Evolutionary conservation across 2,797 vertebrate species (phyloP), one percentile per base, ranked within the genome.

Genomic region (Macrochelys suwanniensis): DNA sequence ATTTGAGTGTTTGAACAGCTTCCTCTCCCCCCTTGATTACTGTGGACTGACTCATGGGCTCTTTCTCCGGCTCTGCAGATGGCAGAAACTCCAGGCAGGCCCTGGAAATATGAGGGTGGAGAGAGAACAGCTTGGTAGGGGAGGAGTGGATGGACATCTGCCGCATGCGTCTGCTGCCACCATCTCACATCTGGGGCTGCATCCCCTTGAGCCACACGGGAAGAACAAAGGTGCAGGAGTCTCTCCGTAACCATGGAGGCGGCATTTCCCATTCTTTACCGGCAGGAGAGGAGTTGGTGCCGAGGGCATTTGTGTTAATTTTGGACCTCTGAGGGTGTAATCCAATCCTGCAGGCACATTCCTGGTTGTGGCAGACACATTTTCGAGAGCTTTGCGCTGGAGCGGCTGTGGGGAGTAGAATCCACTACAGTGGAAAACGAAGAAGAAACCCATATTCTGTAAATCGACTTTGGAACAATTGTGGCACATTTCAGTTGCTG

Each of bases 1-100:
- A 78, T 12, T 7, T 2, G 0, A 6, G 1, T 0, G n/a, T 6
- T 6, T 31, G 19, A 51, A 9, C 42, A 61, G 31, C 9, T 2
- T 1, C 28, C 25, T 84, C 1, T 28, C 26, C 1, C 31, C 21
- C 4, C 68, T 80, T 81, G 26, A 74, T 88, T 54, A 50, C 53
- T 31, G 45, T 51, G 57, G 68, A 21, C 78, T 50, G 56, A 61
- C 21, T 71, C n/a, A 33, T 50, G n/a, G 59, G 6, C 50, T 54
- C 23, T 31, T 49, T 77, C 45, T 49, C 42, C 7, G 12, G 31
- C 45, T 77, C 26, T 49, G 74, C 74, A 77, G 74, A 47, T 77
- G 74, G 74, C 47, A 77, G 45, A 77, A 45, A n/a, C n/a, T 65
- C 25, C 19, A 51, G 57, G n/a, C 25, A 33, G 49, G 49, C 49